Evolutionary conservation across 2,113 vertebrate species (phyloP), one percentile per base, ranked within the genome.

Genomic region (Scophthalmus maximus): DNA sequence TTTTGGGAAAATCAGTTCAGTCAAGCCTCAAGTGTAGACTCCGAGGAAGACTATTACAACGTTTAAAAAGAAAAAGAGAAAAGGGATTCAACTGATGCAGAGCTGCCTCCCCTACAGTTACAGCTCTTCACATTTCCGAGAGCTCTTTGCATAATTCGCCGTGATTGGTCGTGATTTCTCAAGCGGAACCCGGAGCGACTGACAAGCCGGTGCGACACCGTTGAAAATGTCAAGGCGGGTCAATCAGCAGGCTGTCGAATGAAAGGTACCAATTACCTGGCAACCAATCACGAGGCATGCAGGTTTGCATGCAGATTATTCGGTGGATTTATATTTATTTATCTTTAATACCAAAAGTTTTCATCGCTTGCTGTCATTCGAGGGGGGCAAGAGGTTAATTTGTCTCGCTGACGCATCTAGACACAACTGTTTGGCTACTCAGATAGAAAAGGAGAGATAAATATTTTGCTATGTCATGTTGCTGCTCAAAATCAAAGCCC

Each of bases 141-240:
- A 47, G 78, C 65, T 72, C 82, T 89, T 76, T 82, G 77, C 72
- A 79, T 82, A 85, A 81, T 59, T 79, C 29, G 38, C 7, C 49
- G 11, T 86, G 88, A 91, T 89, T 85, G 88, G 85, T 68, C 56
- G 68, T 72, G 75, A 88, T 87, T 87, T 85, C 47, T 86, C 62
- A 68, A 83, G 79, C 79, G 46, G 76, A 66, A 80, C 68, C 27
- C 29, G 1, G 66, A 60, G 67, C 25, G 11, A 2, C 73, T 49
- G 86, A 81, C 57, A 49, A 68, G 82, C 67, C 1, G 6, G 23
- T 26, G 75, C 36, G 17, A 72, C 78, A 20, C 66, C 23, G 34
- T 17, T 44, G 58, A 55, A 75, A 85, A 86, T 82, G 83, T 85
- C 80, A 82, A 62, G 26, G 56, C 63, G 42, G 50, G 68, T 83